Percentiles rank a stretch among this genome's conserved stretches.
Evolutionary conservation across 1,140 invertebrate species (phyloP).

Genomic region (Phocides pigmalion): DNA sequence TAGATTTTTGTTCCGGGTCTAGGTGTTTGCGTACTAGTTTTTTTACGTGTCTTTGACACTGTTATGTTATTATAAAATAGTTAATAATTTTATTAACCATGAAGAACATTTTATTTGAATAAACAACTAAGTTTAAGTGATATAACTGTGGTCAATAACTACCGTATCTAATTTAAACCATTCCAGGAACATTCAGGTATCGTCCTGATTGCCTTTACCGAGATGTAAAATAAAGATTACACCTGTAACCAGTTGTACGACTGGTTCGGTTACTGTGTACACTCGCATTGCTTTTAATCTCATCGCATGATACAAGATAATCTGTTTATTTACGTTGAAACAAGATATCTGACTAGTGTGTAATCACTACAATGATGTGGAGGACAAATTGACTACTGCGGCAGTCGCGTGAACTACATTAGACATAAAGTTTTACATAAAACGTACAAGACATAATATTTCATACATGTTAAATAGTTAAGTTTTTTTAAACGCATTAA

Average conservation of each 20-base stretch:
- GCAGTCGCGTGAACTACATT: too few relatives aligned
- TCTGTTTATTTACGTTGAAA: conserved; percentile 13
- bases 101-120: background rate
- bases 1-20: too few relatives aligned
- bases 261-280: background rate
- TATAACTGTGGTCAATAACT: background rate
- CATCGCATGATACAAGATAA: background rate
- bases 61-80: too few relatives aligned
- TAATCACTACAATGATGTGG: background rate
- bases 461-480: too few relatives aligned
- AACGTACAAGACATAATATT: too few relatives aligned
- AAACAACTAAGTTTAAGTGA: background rate
- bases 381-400: too few relatives aligned
- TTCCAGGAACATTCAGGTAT: background rate
- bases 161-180: background rate
- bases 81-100: too few relatives aligned
- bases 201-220: background rate
- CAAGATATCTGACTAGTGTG: background rate
- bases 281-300: conserved; percentile 1
- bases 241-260: background rate
- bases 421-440: too few relatives aligned
- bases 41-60: too few relatives aligned
- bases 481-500: too few relatives aligned
- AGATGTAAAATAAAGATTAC: conserved; percentile 13
- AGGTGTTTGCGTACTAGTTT: too few relatives aligned